These are phyloP conservation scores for Heliconius charithonia DNA, from an alignment of 2,888 invertebrate genomes.

Conservation along the genomic window DNA sequence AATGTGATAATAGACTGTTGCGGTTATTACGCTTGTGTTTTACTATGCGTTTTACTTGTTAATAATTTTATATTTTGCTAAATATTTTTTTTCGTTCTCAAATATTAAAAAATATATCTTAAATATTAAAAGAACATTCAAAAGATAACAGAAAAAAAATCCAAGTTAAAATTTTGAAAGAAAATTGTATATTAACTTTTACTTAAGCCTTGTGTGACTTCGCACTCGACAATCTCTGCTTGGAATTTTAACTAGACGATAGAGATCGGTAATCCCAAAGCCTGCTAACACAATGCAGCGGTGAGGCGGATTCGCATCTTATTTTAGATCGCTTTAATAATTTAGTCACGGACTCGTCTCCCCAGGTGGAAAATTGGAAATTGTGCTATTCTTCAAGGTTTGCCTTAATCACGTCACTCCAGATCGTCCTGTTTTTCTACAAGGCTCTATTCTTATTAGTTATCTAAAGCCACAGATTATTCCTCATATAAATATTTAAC, in stretches of 20 bases:
- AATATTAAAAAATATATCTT: no score
- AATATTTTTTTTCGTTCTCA: no score
- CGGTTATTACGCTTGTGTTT: no score
- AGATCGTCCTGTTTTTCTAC: slow-evolving; percentile 40
- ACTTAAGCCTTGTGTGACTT: slow-evolving; percentile 70
- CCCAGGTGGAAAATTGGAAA: slow-evolving; percentile 82
- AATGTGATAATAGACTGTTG: no score
- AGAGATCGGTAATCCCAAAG: slow-evolving; percentile 76
- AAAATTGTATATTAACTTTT: slow-evolving; percentile 76
- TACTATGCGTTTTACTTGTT: no score
- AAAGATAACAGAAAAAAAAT: not conserved
- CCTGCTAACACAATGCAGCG: slow-evolving; percentile 73
- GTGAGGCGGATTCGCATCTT: slow-evolving; percentile 76
- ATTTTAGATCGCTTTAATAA: slow-evolving; percentile 77
- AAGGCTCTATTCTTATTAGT: not conserved
- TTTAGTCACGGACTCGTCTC: slow-evolving; percentile 77
- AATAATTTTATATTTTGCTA: no score
- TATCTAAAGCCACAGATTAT: not conserved
- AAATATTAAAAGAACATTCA: no score
- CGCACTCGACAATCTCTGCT: slow-evolving; percentile 68
- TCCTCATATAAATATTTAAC: not conserved
- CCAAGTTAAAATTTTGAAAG: slow-evolving; percentile 55
- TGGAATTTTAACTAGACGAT: slow-evolving; percentile 78
- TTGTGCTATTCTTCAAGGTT: slow-evolving; percentile 73
- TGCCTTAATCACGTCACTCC: slow-evolving; percentile 69